A percentile compares a stretch with the other conserved stretches of the same genome.
phyloP scores from a whole-genome alignment of 1,140 invertebrate genomes.

The Lordiphosa collinella region DNA sequence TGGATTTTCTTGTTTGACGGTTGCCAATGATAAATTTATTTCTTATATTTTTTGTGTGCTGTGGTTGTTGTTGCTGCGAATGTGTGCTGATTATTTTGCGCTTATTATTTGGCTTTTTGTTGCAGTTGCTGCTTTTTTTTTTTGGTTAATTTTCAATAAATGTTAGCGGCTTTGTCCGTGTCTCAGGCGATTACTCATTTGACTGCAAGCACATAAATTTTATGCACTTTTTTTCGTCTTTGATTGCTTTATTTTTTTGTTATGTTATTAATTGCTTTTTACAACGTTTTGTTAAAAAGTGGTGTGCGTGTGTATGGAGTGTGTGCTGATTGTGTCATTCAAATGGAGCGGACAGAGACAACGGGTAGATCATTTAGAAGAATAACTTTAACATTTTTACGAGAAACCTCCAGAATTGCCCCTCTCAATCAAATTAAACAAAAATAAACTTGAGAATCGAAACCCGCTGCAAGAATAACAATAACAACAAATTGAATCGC shows the following conservation, averaged over 20 bases:
- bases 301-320: conserved; percentile 17
- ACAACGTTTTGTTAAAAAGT: conserved; percentile 37
- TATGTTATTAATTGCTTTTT: conserved; percentile 73
- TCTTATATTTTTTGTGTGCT: conserved; percentile 38
- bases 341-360: conserved; percentile 60
- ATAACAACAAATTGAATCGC: conserved; percentile 21
- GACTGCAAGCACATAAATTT: conserved; percentile 75
- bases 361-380: conserved; percentile 46
- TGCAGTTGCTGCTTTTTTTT: conserved; percentile 32
- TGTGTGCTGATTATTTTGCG: conserved; percentile 72
- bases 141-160: conserved; percentile 75
- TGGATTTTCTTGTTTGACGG: conserved; percentile 72
- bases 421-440: conserved; percentile 17
- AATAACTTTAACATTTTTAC: background rate
- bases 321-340: conserved; percentile 72
- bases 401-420: background rate
- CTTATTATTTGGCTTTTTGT: conserved; percentile 65
- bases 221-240: conserved; percentile 52
- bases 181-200: conserved; percentile 73
- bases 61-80: conserved; percentile 2
- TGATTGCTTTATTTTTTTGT: conserved; percentile 61
- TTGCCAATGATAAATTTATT: conserved; percentile 72
- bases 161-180: conserved; percentile 58
- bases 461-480: conserved; percentile 5
- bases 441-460: conserved; percentile 65